Evolutionary conservation across 2,113 vertebrate genomes (phyloP).

Genomic region (Hyperoodon ampullatus): DNA sequence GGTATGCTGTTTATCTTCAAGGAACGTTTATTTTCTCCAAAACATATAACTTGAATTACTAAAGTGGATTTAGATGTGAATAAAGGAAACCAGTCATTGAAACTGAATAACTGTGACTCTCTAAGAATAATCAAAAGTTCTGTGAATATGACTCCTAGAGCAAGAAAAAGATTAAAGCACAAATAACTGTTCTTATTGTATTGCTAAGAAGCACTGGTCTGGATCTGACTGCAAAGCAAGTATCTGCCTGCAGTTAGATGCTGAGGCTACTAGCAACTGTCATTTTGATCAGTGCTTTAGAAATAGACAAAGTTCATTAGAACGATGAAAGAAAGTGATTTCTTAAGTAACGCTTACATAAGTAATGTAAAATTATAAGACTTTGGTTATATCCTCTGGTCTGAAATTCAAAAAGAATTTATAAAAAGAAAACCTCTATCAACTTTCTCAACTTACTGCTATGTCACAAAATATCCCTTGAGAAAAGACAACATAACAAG

Average conservation of each 20-base stretch:
- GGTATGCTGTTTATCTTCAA: conserved; percentile 53
- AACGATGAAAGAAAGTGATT: background rate
- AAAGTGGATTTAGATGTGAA: conserved; percentile 65
- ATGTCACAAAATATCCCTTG: background rate
- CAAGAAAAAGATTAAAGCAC: background rate
- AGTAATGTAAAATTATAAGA: background rate
- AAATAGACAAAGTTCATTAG: conserved; percentile 36
- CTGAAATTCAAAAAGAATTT: background rate
- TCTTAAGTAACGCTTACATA: background rate
- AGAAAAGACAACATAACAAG: background rate
- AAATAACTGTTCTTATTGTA: background rate
- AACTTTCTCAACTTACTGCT: background rate
- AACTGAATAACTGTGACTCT: conserved; percentile 13
- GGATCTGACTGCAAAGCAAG: background rate
- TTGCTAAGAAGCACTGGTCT: background rate
- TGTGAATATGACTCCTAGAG: background rate
- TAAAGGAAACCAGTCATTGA: conserved; percentile 62
- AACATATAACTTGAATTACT: conserved; percentile 64
- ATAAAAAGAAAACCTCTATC: background rate
- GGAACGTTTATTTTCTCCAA: conserved; percentile 68
- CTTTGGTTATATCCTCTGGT: background rate
- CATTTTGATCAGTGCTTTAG: background rate
- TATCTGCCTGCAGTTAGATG: background rate
- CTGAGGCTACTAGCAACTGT: background rate
- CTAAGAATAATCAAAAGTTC: conserved; percentile 47